phyloP scores from a whole-genome alignment of 1,140 invertebrate genomes.

The Laupala kohalensis region DNA sequence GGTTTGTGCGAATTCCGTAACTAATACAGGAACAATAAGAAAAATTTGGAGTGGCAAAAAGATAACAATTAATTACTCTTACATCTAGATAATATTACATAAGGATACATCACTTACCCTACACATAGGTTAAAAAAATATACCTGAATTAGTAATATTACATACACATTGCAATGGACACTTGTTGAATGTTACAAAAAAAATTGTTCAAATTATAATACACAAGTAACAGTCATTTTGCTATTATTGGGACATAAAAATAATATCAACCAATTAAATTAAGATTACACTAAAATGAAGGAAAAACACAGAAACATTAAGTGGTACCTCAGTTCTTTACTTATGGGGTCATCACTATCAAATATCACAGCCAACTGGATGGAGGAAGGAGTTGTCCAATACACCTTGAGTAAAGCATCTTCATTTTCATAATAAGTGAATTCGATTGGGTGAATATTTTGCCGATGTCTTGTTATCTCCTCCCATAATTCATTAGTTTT shows the following conservation, averaged over 20 bases:
- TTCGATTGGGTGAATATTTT: constrained; percentile 39
- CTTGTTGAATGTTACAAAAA: not conserved
- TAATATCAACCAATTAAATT: too few relatives aligned
- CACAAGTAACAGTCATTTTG: too few relatives aligned
- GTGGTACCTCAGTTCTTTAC: constrained; percentile 5
- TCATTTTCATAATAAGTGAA: constrained; percentile 49
- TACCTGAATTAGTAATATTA: not conserved
- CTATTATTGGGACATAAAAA: too few relatives aligned
- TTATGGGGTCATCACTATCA: constrained; percentile 30
- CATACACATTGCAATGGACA: not conserved
- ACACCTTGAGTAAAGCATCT: constrained; percentile 51
- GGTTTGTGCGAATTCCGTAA: constrained; percentile 58
- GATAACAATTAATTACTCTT: not conserved
- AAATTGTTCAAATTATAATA: not conserved
- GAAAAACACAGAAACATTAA: too few relatives aligned
- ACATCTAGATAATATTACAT: not conserved
- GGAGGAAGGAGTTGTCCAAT: constrained; percentile 46
- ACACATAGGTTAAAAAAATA: not conserved
- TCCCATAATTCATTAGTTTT: constrained; percentile 42
- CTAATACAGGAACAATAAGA: too few relatives aligned
- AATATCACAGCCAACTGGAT: constrained; percentile 57
- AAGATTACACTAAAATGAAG: too few relatives aligned
- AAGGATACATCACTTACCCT: not conserved
- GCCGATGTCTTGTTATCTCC: constrained; percentile 27
- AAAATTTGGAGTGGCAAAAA: not conserved